These are phyloP conservation scores for Cephus sareptanus DNA, from an alignment of 2,888 invertebrate genomes.

Conservation along the genomic window DNA sequence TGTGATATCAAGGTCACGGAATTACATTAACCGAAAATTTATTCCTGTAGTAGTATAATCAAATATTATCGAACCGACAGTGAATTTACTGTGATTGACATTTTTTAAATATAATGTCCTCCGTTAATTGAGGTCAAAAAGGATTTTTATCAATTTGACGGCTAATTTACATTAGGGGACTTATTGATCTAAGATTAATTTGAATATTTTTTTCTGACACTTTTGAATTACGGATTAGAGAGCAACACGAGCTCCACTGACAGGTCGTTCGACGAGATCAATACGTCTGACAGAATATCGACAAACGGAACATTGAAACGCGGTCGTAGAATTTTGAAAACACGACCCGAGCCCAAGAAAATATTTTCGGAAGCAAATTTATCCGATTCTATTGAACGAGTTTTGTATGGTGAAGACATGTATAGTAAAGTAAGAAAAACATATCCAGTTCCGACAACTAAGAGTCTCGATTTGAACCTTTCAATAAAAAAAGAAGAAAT, in stretches of 20 bases:
- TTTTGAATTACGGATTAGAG: not conserved
- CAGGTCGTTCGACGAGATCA: constrained; percentile 21
- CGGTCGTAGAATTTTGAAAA: constrained; percentile 53
- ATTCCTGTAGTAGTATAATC: not conserved
- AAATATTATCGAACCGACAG: not conserved
- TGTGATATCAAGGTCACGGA: not conserved
- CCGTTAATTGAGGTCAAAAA: not conserved
- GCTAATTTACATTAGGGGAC: not conserved
- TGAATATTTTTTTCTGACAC: not conserved
- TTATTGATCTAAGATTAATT: not conserved
- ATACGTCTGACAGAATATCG: constrained; percentile 39
- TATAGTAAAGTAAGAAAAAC: constrained; percentile 9
- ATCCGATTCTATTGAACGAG: not conserved
- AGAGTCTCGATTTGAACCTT: not conserved
- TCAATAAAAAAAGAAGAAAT: constrained; percentile 15
- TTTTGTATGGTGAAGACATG: not conserved
- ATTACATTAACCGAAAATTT: not conserved
- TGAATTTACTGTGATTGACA: not conserved
- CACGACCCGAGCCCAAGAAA: constrained; percentile 22
- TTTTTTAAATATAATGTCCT: not conserved
- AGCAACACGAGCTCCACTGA: not conserved
- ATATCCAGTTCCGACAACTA: constrained; percentile 9
- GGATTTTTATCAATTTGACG: not conserved
- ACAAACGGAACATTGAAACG: constrained; percentile 53
- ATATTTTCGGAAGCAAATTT: constrained; percentile 10